phyloP scores from a whole-genome alignment of 2,113 vertebrate genomes.

The Erinaceus europaeus region DNA sequence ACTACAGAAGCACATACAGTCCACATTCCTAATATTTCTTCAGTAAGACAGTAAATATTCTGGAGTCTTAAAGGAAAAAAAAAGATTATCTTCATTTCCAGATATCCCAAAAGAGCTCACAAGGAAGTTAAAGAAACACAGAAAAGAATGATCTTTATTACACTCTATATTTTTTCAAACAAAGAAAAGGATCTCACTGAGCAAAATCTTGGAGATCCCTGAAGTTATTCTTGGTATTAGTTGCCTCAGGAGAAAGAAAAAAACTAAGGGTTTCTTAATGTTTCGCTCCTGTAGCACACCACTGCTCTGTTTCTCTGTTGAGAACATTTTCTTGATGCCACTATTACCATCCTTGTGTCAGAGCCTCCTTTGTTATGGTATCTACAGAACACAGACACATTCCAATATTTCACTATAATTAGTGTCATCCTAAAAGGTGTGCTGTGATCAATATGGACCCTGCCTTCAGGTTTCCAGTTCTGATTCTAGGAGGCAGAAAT shows the following conservation, averaged over 20 bases:
- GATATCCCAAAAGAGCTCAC: background rate
- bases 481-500: constrained; percentile 74
- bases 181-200: background rate
- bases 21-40: background rate
- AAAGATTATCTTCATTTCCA: background rate
- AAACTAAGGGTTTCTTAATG: background rate
- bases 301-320: background rate
- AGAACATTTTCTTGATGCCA: background rate
- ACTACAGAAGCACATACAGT: too few species aligned
- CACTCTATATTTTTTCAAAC: constrained; percentile 11
- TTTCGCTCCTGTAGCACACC: background rate
- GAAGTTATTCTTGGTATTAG: constrained; percentile 49
- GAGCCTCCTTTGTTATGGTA: constrained; percentile 8
- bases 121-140: constrained; percentile 4
- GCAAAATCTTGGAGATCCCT: background rate
- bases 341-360: background rate
- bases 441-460: constrained; percentile 70
- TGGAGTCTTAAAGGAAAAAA: background rate
- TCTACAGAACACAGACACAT: constrained; percentile 58
- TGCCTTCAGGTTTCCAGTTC: constrained; percentile 74
- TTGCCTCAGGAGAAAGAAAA: constrained; percentile 5
- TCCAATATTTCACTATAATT: constrained; percentile 73
- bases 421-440: constrained; percentile 71
- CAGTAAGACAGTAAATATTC: background rate
- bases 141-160: background rate